Evolutionary conservation across 2,113 vertebrate genomes (phyloP), one percentile per base, ranked within the genome.

Genomic region (Jacana jacana): DNA sequence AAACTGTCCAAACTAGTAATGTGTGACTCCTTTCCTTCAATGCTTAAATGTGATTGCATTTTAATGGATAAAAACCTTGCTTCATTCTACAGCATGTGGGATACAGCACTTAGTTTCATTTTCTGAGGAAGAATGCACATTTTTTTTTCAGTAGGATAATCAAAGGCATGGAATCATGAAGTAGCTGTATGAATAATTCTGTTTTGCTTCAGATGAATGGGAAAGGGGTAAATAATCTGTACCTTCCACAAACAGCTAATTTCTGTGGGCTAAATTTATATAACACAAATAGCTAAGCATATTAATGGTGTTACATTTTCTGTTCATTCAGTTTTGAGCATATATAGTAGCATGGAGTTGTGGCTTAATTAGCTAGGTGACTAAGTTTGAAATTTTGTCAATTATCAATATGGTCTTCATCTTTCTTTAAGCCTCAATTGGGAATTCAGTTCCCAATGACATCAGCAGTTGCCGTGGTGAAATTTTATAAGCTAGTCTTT

Each of bases 381-480:
- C 63, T 88, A 89, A 77, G 46, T 82, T 6, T 16, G 82, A 78
- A 96, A 78, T 95, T 81, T 55, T 89, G 81, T 88, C 84, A 94
- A 63, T 95, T 95, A 81, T 88, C 89, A 82, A 90, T 84, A 76
- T 27, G 30, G 27, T 90, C 72, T 90, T 86, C 44, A 60, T 93
- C 70, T 84, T 90, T 78, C 79, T 79, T 86, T 81, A 85, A 87
- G 69, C 46, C 70, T 23, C 13, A 28, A 7, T 42, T 92, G 89
- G 60, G 93, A 92, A 94, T 92, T 46, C 77, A 57, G 77, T 73
- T 96, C 58, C 72, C 48, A 87, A 27, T 94, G 91, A 94, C 88
- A 94, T 93, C 88, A 95, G 92, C 93, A 91, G 95, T 96, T 97
- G 90, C 94, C 19, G 75, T 95, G 96, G 93, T 94, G 93, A 97